These are phyloP conservation scores for Sternotherus odoratus DNA, from an alignment of 2,797 vertebrate species.

Conservation along the genomic window DNA sequence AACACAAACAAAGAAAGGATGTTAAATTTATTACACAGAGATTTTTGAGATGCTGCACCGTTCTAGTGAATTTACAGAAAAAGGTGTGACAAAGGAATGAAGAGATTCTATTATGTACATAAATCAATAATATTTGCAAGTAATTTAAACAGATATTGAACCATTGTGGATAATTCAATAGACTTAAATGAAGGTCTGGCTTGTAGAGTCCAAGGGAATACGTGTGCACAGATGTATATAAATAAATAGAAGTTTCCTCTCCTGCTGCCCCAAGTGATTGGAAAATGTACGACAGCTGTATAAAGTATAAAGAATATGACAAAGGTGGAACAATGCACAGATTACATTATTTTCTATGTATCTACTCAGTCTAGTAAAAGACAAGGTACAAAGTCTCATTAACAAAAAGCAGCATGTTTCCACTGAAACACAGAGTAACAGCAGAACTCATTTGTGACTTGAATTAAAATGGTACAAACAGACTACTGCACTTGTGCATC, in stretches of 20 bases:
- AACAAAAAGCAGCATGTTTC: conserved; percentile 45
- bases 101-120: neutral
- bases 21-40: neutral
- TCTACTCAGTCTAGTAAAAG: conserved; percentile 26
- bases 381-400: conserved; percentile 37
- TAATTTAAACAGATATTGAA: neutral
- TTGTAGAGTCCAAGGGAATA: neutral
- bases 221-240: neutral
- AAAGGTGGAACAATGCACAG: neutral
- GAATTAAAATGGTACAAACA: conserved; percentile 48
- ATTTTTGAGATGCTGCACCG: neutral
- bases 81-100: neutral
- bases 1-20: neutral
- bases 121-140: neutral
- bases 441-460: conserved; percentile 42
- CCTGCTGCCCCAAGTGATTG: neutral
- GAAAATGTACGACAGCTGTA: neutral
- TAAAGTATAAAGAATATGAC: neutral
- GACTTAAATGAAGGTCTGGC: neutral
- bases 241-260: neutral
- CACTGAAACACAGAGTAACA: conserved; percentile 17
- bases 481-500: neutral
- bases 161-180: neutral
- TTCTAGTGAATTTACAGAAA: neutral
- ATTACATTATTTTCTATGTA: neutral